Evolutionary conservation across 2,888 invertebrate genomes (phyloP).

Genomic region (Caprella mutica): DNA sequence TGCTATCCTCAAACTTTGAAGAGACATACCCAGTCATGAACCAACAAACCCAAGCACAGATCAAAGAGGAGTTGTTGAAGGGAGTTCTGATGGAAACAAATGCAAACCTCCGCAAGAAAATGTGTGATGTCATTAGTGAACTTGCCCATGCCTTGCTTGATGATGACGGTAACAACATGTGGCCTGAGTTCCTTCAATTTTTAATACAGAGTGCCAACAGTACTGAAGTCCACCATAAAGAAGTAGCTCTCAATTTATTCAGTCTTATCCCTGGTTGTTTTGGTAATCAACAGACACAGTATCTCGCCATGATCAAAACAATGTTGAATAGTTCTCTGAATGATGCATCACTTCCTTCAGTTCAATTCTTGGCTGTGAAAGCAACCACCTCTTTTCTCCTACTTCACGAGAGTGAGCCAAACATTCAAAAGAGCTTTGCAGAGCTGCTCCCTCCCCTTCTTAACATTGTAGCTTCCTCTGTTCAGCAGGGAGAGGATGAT

Average conservation of each 20-base stretch:
- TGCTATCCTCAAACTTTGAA: conserved; percentile 78
- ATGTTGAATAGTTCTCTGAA: conserved; percentile 52
- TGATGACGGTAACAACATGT: conserved; percentile 88
- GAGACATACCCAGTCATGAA: conserved; percentile 83
- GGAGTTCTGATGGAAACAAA: conserved; percentile 73
- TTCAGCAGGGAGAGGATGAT: conserved; percentile 76
- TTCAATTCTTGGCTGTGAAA: conserved; percentile 43
- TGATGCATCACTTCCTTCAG: conserved; percentile 15
- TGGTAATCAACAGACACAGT: conserved; percentile 85
- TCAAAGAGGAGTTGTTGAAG: conserved; percentile 74
- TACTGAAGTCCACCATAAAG: conserved; percentile 68
- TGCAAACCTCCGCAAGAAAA: conserved; percentile 66
- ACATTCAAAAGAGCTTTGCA: conserved; percentile 73
- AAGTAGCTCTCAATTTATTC: conserved; percentile 88
- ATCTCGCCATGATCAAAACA: conserved; percentile 84
- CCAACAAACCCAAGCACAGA: conserved; percentile 66
- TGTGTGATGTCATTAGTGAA: conserved; percentile 94
- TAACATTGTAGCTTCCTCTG: conserved; percentile 49
- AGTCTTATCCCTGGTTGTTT: conserved; percentile 92
- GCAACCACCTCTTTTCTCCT: conserved; percentile 62
- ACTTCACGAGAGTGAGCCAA: conserved; percentile 85
- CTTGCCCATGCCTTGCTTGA: conserved; percentile 86
- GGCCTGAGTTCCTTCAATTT: conserved; percentile 88
- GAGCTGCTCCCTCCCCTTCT: conserved; percentile 60
- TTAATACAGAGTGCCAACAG: conserved; percentile 88